Evolutionary conservation across 2,888 invertebrate species (phyloP).

Genomic region (Epirrhoe tristata): DNA sequence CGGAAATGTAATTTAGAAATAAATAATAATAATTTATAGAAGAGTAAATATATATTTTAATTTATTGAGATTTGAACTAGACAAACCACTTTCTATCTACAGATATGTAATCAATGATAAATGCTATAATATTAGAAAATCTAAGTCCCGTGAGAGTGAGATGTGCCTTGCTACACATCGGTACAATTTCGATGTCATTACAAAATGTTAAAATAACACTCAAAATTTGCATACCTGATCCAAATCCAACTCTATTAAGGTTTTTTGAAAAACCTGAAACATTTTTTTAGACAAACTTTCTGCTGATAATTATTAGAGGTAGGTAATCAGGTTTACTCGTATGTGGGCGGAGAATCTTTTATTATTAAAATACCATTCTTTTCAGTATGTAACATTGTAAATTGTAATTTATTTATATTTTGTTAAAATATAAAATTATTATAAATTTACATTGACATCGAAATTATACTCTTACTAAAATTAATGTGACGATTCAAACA

Average conservation of each 20-base stretch:
- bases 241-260: no score
- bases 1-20: constrained; percentile 71
- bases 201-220: neutral
- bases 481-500: constrained; percentile 71
- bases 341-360: no score
- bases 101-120: constrained; percentile 85
- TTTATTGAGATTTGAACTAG: constrained; percentile 84
- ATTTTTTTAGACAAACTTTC: no score
- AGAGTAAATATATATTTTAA: constrained; percentile 77
- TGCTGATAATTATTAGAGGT: no score
- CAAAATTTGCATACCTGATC: no score
- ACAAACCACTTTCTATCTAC: constrained; percentile 84
- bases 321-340: no score
- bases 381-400: no score
- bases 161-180: constrained; percentile 72
- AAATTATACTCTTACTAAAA: constrained; percentile 70
- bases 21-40: constrained; percentile 68
- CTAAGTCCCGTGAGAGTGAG: constrained; percentile 77
- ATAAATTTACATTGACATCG: constrained; percentile 52
- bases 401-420: no score
- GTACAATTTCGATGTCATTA: constrained; percentile 68
- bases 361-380: no score
- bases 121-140: constrained; percentile 81
- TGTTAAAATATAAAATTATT: no score
- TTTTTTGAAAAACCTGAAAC: no score